Conservation (phyloP, 2,888 invertebrate genomes). For the Megastigmus dorsalis region DNA sequence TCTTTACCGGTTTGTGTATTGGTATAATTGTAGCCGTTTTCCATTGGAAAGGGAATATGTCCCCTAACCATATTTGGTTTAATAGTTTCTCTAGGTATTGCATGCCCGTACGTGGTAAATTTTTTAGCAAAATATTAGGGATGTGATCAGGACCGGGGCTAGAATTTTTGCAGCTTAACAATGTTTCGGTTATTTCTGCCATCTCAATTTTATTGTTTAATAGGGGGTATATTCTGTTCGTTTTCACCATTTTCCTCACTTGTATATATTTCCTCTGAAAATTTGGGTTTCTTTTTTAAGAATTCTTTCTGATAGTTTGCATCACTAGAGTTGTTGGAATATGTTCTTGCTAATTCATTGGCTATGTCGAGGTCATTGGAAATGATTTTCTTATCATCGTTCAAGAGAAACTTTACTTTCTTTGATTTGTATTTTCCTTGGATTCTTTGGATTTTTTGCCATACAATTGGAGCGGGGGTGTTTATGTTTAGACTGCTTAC, state of each 20-base stretch:
- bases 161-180: neutral
- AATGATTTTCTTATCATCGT: neutral
- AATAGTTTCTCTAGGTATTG: neutral
- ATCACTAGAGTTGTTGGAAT: slow-evolving; percentile 35
- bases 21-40: neutral
- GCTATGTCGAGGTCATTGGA: slow-evolving; percentile 30
- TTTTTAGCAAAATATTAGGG: neutral
- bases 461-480: too few species aligned
- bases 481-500: too few species aligned
- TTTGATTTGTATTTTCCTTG: neutral
- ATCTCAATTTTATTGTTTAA: too few species aligned
- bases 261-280: neutral
- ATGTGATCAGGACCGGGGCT: slow-evolving; percentile 2
- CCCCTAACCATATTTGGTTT: neutral
- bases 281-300: neutral
- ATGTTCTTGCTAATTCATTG: slow-evolving; percentile 28
- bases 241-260: neutral
- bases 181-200: neutral
- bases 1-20: neutral
- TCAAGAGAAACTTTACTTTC: neutral
- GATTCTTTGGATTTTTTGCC: neutral
- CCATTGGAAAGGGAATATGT: slow-evolving; percentile 1
- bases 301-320: slow-evolving; percentile 4
- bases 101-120: neutral
- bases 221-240: neutral